These are phyloP conservation scores for Lumbricus terrestris DNA, from an alignment of 2,888 invertebrate genomes.

Conservation along the genomic window DNA sequence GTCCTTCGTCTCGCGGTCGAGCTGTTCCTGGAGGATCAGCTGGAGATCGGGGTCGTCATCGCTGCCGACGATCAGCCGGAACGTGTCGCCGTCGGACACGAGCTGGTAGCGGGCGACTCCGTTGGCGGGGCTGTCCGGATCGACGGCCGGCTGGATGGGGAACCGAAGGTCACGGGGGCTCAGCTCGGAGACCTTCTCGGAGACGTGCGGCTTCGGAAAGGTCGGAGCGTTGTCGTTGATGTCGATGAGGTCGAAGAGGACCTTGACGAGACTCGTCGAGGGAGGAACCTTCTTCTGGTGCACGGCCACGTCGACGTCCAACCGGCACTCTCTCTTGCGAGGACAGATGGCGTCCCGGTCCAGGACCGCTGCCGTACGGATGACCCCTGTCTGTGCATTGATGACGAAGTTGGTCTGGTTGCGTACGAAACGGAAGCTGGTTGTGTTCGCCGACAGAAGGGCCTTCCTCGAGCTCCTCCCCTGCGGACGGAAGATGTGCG, in stretches of 20 bases:
- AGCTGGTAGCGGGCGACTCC: constrained; percentile 66
- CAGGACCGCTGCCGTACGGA: not conserved
- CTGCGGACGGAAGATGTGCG: not conserved
- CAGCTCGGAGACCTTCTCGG: constrained; percentile 37
- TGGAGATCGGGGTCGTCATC: constrained; percentile 21
- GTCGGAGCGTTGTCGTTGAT: constrained; percentile 46
- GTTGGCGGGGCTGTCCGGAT: constrained; percentile 80
- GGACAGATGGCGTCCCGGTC: constrained; percentile 33
- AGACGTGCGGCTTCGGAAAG: constrained; percentile 36
- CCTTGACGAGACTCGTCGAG: constrained; percentile 59
- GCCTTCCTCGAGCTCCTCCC: not conserved
- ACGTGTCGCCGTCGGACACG: constrained; percentile 18
- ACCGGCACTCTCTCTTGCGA: constrained; percentile 10
- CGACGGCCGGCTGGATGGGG: constrained; percentile 66
- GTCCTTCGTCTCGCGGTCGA: constrained; percentile 87
- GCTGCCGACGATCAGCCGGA: constrained; percentile 21
- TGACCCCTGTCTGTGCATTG: constrained; percentile 4
- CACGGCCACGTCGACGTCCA: constrained; percentile 28
- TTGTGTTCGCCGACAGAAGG: not conserved
- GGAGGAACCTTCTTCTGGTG: constrained; percentile 57
- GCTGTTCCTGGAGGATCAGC: constrained; percentile 56
- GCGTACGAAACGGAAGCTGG: not conserved
- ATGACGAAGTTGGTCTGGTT: constrained; percentile 15
- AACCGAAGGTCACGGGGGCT: constrained; percentile 29
- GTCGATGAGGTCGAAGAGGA: constrained; percentile 42